Evolutionary conservation across 2,888 invertebrate species (phyloP).

Genomic region (Leucophora obtusa): DNA sequence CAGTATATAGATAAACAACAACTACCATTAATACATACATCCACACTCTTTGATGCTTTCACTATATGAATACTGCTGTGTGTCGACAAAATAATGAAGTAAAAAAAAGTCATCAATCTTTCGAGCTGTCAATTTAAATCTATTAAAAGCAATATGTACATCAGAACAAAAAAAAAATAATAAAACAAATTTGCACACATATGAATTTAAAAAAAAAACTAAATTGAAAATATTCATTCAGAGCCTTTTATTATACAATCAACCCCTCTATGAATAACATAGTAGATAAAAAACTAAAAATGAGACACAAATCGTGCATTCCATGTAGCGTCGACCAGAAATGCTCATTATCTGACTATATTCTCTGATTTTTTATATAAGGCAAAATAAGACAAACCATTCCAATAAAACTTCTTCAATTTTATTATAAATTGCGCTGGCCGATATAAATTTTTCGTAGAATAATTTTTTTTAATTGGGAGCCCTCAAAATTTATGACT

Average conservation of each 20-base stretch:
- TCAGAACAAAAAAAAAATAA: slow-evolving; percentile 8
- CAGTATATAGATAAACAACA: slow-evolving; percentile 28
- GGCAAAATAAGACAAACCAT: too few relatives aligned
- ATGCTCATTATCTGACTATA: too few relatives aligned
- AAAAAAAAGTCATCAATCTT: slow-evolving; percentile 66
- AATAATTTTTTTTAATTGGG: too few relatives aligned
- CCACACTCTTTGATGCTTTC: slow-evolving; percentile 10
- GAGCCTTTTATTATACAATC: slow-evolving; percentile 46
- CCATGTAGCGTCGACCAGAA: too few relatives aligned
- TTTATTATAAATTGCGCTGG: too few relatives aligned
- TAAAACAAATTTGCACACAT: slow-evolving; percentile 56
- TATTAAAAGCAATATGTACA: slow-evolving; percentile 64
- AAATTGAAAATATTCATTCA: slow-evolving; percentile 47
- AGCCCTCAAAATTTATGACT: too few relatives aligned
- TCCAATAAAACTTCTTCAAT: too few relatives aligned
- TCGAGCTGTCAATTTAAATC: slow-evolving; percentile 67
- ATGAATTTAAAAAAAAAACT: slow-evolving; percentile 50
- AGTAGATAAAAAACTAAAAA: background rate
- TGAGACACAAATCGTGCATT: too few relatives aligned
- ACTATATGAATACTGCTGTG: background rate
- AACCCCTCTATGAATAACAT: slow-evolving; percentile 38
- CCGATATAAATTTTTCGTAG: too few relatives aligned
- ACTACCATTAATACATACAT: slow-evolving; percentile 1
- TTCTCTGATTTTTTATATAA: too few relatives aligned
- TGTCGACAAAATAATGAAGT: slow-evolving; percentile 47